These are phyloP conservation scores for Lutjanus erythropterus DNA, from an alignment of 2,113 vertebrate species.

Conservation along the genomic window DNA sequence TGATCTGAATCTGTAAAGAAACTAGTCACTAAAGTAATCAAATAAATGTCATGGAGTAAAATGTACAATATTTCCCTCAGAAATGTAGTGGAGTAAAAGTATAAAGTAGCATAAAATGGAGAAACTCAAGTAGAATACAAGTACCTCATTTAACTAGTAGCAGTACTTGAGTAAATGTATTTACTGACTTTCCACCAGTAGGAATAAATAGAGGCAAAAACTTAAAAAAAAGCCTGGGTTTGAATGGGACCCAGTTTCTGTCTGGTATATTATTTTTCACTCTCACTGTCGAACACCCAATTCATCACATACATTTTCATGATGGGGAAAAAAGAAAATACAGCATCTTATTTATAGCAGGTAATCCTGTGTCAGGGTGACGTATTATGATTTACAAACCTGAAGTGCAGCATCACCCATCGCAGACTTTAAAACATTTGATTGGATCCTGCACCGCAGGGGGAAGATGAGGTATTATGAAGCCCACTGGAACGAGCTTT, in stretches of 20 bases:
- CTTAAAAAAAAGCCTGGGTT: too few species aligned
- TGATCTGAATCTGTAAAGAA: too few species aligned
- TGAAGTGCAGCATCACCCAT: background rate
- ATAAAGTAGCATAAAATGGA: background rate
- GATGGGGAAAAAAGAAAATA: background rate
- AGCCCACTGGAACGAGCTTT: slow-evolving; percentile 8
- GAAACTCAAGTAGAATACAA: background rate
- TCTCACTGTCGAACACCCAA: background rate
- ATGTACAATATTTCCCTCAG: background rate
- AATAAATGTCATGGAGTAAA: background rate
- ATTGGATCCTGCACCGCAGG: background rate
- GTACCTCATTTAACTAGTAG: too few species aligned
- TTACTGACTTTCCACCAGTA: too few species aligned
- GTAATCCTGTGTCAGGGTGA: background rate
- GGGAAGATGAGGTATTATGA: background rate
- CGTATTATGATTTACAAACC: slow-evolving; percentile 15
- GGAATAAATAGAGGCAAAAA: too few species aligned
- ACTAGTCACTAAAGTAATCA: too few species aligned
- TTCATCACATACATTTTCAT: background rate
- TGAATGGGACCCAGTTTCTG: background rate
- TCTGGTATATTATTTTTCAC: background rate
- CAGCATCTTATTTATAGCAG: background rate
- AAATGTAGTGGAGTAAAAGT: background rate
- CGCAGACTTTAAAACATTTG: background rate
- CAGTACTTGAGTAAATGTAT: too few species aligned